Evolutionary conservation across 2,113 vertebrate genomes (phyloP).

Genomic region (Thymallus thymallus): DNA sequence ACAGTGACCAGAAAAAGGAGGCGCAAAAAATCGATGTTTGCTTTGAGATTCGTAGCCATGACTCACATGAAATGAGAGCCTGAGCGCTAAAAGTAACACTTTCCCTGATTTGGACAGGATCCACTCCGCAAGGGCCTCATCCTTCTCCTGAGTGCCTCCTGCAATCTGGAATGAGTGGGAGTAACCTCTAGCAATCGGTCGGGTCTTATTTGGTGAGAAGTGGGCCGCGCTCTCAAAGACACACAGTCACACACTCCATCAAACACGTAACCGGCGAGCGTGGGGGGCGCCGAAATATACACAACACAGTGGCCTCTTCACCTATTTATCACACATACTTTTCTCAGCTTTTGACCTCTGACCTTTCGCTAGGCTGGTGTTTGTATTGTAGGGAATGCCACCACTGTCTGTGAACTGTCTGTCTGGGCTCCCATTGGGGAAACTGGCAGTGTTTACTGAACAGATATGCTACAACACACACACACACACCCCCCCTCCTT

Average conservation of each 20-base stretch:
- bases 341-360: conserved; percentile 54
- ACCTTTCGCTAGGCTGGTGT: conserved; percentile 45
- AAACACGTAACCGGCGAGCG: conserved; percentile 35
- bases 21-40: background rate
- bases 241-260: conserved; percentile 33
- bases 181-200: conserved; percentile 24
- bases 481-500: no score
- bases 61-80: conserved; percentile 4
- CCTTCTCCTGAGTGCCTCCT: conserved; percentile 2
- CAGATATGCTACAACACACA: conserved; percentile 17
- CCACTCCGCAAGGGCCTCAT: conserved; percentile 8
- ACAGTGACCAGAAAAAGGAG: background rate
- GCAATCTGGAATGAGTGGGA: conserved; percentile 31
- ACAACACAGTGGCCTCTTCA: conserved; percentile 22
- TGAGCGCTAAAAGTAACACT: background rate
- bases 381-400: conserved; percentile 45
- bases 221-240: conserved; percentile 31
- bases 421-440: conserved; percentile 37
- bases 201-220: conserved; percentile 12
- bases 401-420: conserved; percentile 30
- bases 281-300: conserved; percentile 31
- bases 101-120: conserved; percentile 22
- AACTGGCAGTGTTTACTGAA: conserved; percentile 25
- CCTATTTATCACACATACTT: conserved; percentile 59
- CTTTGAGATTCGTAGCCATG: background rate